Conservation (phyloP, 2,113 vertebrate species). For the Nipponia nippon region DNA sequence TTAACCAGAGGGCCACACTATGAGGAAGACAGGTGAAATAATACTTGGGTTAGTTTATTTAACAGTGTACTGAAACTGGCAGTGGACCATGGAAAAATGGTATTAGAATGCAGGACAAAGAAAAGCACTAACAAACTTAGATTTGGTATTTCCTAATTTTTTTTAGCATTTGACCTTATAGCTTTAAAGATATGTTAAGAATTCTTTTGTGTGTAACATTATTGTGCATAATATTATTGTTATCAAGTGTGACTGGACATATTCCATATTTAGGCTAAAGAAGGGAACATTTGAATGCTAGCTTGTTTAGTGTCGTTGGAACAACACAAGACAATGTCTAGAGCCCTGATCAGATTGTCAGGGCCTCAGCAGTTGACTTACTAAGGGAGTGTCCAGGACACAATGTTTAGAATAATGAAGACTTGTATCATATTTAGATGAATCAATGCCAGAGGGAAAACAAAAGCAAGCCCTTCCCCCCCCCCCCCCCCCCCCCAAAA, state of each 20-base stretch:
- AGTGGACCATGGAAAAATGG: neutral
- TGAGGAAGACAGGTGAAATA: neutral
- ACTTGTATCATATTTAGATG: neutral
- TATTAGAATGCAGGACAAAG: neutral
- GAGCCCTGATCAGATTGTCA: neutral
- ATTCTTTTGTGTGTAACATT: neutral
- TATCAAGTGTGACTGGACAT: neutral
- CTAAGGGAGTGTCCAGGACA: neutral
- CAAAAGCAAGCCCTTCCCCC: neutral
- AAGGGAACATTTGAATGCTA: neutral
- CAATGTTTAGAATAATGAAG: neutral
- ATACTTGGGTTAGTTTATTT: neutral
- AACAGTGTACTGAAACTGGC: neutral
- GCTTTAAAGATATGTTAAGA: neutral
- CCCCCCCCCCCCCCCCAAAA: too few species aligned
- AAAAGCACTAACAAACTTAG: neutral
- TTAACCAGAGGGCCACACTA: neutral
- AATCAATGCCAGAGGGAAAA: neutral
- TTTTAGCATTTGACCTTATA: neutral
- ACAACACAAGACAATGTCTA: neutral
- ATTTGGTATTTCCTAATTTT: neutral
- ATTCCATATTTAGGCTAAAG: neutral
- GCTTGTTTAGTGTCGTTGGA: neutral
- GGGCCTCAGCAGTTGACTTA: neutral
- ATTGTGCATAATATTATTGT: neutral